Percentiles rank a stretch among this genome's conserved stretches.
Evolutionary conservation across 2,113 vertebrate species (phyloP).

Genomic region (Todiramphus saurophagus): DNA sequence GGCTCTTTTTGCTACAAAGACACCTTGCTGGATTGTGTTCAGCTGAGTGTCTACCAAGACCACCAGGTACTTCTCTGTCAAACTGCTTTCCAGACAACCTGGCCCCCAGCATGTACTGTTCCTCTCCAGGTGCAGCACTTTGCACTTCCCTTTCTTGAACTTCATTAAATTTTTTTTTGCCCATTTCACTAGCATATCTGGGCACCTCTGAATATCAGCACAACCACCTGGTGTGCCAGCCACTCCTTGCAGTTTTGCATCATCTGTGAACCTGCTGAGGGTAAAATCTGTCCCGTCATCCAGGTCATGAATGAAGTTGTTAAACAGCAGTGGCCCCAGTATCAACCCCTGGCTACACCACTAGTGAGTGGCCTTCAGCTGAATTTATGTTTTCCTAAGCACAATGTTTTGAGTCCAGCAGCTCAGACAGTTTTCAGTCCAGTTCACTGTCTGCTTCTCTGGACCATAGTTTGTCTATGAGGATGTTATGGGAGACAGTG

Average conservation of each 20-base stretch:
- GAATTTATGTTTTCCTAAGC: background rate
- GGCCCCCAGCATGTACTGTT: background rate
- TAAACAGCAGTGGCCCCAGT: background rate
- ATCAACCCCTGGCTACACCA: background rate
- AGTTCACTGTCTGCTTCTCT: background rate
- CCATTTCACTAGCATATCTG: background rate
- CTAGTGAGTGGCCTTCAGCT: background rate
- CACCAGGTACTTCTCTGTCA: background rate
- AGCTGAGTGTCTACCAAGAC: background rate
- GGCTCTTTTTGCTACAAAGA: background rate
- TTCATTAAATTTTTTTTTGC: background rate
- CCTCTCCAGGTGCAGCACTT: background rate
- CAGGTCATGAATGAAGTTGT: background rate
- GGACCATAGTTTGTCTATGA: background rate
- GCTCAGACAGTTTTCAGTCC: background rate
- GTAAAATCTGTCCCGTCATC: background rate
- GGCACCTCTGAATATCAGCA: background rate
- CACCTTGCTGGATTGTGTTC: background rate
- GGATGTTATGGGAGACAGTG: background rate
- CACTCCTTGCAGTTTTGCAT: background rate
- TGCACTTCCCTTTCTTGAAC: background rate
- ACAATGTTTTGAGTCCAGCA: background rate
- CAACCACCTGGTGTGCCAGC: background rate
- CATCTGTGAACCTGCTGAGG: background rate
- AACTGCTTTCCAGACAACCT: background rate